phyloP scores from a whole-genome alignment of 2,888 invertebrate genomes.

The Epsilonema sp. region DNA sequence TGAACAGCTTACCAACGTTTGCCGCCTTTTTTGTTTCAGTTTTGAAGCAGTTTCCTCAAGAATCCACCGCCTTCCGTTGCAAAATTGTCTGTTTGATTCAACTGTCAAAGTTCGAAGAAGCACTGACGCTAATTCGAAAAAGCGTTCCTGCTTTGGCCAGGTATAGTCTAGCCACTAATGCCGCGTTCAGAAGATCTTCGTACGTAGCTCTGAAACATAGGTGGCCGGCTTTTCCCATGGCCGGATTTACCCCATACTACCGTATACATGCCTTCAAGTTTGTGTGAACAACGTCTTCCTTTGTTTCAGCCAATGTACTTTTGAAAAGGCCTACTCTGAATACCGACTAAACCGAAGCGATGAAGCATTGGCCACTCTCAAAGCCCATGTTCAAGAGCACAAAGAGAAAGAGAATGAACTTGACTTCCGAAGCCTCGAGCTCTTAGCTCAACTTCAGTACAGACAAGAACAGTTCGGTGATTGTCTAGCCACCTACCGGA shows the following conservation, averaged over 20 bases:
- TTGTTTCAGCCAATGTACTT: slow-evolving; percentile 40
- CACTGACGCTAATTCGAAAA: slow-evolving; percentile 45
- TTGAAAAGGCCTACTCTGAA: slow-evolving; percentile 81
- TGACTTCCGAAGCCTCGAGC: slow-evolving; percentile 30
- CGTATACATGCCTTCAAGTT: too few relatives aligned
- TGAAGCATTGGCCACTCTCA: slow-evolving; percentile 60
- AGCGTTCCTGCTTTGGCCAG: slow-evolving; percentile 38
- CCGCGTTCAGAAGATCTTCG: too few relatives aligned
- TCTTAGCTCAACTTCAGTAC: slow-evolving; percentile 36
- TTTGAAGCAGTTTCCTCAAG: slow-evolving; percentile 58
- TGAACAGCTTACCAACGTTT: too few relatives aligned
- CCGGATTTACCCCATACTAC: too few relatives aligned
- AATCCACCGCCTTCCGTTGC: slow-evolving; percentile 68
- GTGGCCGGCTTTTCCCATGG: too few relatives aligned
- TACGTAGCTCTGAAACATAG: too few relatives aligned
- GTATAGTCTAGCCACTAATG: too few relatives aligned
- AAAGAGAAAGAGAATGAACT: slow-evolving; percentile 16
- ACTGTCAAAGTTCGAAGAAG: slow-evolving; percentile 70
- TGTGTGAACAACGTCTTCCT: too few relatives aligned
- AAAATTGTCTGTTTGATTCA: slow-evolving; percentile 78
- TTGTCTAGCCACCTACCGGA: slow-evolving; percentile 55
- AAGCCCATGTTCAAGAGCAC: too few relatives aligned
- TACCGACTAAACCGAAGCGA: slow-evolving; percentile 71
- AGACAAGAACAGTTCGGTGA: slow-evolving; percentile 48
- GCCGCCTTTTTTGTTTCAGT: slow-evolving; percentile 46